phyloP scores from a whole-genome alignment of 2,888 invertebrate genomes.

The Hyposoter didymator region DNA sequence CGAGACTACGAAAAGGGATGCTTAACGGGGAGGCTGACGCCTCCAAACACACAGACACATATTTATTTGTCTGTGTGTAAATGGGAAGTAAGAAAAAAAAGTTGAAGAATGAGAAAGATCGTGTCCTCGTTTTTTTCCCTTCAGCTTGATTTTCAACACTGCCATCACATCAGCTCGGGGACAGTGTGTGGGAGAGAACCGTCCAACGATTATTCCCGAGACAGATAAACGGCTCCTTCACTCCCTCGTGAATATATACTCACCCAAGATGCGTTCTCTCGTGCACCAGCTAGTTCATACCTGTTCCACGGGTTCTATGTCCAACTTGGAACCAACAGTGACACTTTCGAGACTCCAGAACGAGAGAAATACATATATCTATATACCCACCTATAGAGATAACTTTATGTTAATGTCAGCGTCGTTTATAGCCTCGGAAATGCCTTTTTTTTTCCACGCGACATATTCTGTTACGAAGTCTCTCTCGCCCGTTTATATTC shows the following conservation, averaged over 20 bases:
- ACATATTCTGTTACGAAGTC: conserved; percentile 34
- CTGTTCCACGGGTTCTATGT: conserved; percentile 57
- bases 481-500: conserved; percentile 49
- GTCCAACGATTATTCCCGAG: conserved; percentile 60
- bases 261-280: conserved; percentile 27
- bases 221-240: conserved; percentile 55
- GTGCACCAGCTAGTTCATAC: conserved; percentile 59
- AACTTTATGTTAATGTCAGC: conserved; percentile 64
- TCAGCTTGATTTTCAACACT: conserved; percentile 54
- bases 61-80: background rate
- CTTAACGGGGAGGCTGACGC: conserved; percentile 62
- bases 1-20: conserved; percentile 37
- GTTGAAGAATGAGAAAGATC: conserved; percentile 54
- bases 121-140: conserved; percentile 49
- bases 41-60: conserved; percentile 13
- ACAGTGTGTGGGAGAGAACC: conserved; percentile 62
- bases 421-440: conserved; percentile 62
- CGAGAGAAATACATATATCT: background rate
- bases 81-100: conserved; percentile 49
- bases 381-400: conserved; percentile 26
- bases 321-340: conserved; percentile 48
- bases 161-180: conserved; percentile 46
- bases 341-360: conserved; percentile 33
- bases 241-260: conserved; percentile 2
- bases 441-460: conserved; percentile 43